These are phyloP conservation scores for Caenorhabditis angaria DNA, from an alignment of 2,888 invertebrate genomes.

Conservation along the genomic window DNA sequence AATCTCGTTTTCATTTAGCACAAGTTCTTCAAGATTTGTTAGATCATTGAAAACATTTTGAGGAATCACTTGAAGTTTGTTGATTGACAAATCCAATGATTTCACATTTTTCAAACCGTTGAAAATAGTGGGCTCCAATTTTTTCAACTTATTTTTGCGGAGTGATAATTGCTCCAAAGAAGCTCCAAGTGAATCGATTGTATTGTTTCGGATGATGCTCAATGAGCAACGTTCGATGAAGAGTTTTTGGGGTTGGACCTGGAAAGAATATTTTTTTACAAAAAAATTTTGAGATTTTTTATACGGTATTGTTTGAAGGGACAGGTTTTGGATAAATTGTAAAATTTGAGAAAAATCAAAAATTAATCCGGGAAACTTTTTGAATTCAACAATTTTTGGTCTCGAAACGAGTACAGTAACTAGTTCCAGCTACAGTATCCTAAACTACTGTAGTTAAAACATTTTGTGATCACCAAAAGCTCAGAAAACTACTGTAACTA, in stretches of 20 bases:
- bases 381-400: neutral
- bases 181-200: slow-evolving; percentile 46
- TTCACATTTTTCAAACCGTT: slow-evolving; percentile 45
- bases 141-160: slow-evolving; percentile 61
- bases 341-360: no score
- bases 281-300: no score
- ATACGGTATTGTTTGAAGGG: no score
- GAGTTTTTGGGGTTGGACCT: slow-evolving; percentile 52
- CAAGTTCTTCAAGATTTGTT: slow-evolving; percentile 67
- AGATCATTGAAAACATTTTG: slow-evolving; percentile 71
- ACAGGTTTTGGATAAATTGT: no score
- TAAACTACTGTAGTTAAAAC: no score
- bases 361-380: no score
- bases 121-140: slow-evolving; percentile 54
- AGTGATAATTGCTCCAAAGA: slow-evolving; percentile 52
- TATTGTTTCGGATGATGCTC: slow-evolving; percentile 51
- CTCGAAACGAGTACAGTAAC: neutral
- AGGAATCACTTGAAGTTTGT: slow-evolving; percentile 72
- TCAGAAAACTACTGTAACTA: no score
- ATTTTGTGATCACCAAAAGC: no score
- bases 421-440: no score
- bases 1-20: slow-evolving; percentile 53
- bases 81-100: slow-evolving; percentile 71
- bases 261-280: neutral
- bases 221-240: slow-evolving; percentile 55